Conservation (phyloP, 2,113 vertebrate species). For the Apteryx mantelli region DNA sequence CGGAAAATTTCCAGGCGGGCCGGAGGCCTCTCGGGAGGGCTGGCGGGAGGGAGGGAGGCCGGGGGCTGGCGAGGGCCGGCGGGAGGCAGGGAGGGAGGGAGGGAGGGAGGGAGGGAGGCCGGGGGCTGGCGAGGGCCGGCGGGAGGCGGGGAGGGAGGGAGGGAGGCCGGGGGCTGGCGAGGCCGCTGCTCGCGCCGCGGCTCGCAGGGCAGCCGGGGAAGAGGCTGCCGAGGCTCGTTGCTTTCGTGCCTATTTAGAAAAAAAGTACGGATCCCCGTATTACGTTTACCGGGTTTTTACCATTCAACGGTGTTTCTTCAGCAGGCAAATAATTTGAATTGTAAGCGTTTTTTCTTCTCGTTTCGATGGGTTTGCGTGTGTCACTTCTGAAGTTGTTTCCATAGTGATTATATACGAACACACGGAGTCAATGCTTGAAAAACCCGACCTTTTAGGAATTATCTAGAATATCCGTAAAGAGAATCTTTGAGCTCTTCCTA, state of each 20-base stretch:
- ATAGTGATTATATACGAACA: slow-evolving; percentile 46
- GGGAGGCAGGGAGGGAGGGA: no score
- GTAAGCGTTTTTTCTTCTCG: neutral
- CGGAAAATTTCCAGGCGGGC: accelerated
- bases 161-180: no score
- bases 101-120: no score
- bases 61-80: no score
- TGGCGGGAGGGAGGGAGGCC: neutral
- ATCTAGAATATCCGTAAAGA: neutral
- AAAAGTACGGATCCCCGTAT: neutral
- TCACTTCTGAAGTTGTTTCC: slow-evolving; percentile 33
- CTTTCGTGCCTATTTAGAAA: neutral
- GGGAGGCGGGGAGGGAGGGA: neutral
- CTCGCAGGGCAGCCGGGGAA: no score
- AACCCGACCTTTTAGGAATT: neutral
- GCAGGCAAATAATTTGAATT: neutral
- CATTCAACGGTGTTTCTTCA: neutral
- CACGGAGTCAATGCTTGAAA: slow-evolving; percentile 5
- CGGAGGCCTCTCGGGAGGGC: neutral
- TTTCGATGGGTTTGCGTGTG: neutral
- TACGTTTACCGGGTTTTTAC: neutral
- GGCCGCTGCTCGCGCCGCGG: no score
- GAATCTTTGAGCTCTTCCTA: neutral
- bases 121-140: no score
- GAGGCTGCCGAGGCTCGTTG: no score